phyloP scores from a whole-genome alignment of 2,888 invertebrate genomes.

The Ptilodon capucinus region DNA sequence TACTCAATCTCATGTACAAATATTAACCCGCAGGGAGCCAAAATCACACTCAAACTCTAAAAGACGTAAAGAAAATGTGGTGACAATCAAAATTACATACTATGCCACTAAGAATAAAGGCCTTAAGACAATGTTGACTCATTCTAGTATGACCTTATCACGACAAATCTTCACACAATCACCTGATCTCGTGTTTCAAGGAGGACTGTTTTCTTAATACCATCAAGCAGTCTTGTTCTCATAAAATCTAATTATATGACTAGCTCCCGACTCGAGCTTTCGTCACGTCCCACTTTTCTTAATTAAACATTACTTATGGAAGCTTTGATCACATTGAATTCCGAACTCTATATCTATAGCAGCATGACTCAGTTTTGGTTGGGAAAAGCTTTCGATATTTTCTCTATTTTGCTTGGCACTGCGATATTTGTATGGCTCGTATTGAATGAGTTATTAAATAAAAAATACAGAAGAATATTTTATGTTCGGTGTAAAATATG shows the following conservation, averaged over 20 bases:
- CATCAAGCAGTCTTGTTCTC: conserved; percentile 42
- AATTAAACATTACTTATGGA: conserved; percentile 62
- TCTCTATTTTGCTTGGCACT: background rate
- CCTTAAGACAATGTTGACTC: background rate
- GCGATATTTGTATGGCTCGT: background rate
- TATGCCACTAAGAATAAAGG: background rate
- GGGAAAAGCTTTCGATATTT: background rate
- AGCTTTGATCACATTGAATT: conserved; percentile 21
- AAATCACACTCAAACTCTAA: too few relatives aligned
- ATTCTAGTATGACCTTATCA: background rate
- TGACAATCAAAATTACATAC: background rate
- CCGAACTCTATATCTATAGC: conserved; percentile 8
- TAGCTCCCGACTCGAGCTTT: conserved; percentile 45
- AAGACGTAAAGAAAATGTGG: too few relatives aligned
- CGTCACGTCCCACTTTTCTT: conserved; percentile 62
- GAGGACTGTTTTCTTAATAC: conserved; percentile 16
- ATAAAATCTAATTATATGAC: conserved; percentile 50
- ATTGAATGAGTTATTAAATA: background rate
- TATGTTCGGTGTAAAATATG: background rate
- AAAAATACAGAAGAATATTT: background rate
- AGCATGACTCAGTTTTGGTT: conserved; percentile 4
- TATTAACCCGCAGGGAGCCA: too few relatives aligned
- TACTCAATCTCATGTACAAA: too few relatives aligned
- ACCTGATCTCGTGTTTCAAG: conserved; percentile 18
- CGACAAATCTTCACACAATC: conserved; percentile 18